Evolutionary conservation across 2,888 invertebrate species (phyloP), one percentile per base, ranked within the genome.

Genomic region (Taenaris catops): DNA sequence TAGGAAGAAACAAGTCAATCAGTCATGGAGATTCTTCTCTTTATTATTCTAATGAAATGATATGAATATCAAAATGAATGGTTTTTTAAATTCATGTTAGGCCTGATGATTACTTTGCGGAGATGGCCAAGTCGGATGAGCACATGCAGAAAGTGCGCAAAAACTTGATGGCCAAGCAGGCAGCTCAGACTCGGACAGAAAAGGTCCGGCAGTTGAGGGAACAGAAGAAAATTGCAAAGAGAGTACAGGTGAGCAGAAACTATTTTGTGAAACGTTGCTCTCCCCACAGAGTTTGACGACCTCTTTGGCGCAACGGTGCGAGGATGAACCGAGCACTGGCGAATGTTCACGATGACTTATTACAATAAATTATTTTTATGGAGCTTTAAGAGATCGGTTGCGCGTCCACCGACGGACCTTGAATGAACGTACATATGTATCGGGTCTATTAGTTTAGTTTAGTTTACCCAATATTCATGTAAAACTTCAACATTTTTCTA

Each of bases 91-190:
- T n/a, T n/a, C n/a, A n/a, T n/a, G n/a, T n/a, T 44, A 88, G 94
- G 28, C 99, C 99, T 0, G 95, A 96, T 35, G 99, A 99, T 74
- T 99, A 97, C 72, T 99, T 98, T 79, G 99, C 99, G 0, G 96
- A 99, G 88, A 99, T 99, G 99, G 97, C 96, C 0, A 99, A 99
- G 73, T 89, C 95, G 6, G 99, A 99, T 78, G 91, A 91, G 16
- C 99, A 99, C 59, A 99, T 99, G 99, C 96, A 97, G 59, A 98
- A 97, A 78, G 93, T 97, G 0, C 89, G 96, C 26, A 90, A 93
- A 60, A 93, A 93, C 58, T 71, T 98, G 12, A 88, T 96, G 83
- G 91, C 94, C 10, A 95, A 96, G 63, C 95, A 98, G 61, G 90
- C 92, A 6, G 92, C 93, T 6, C 93, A 95, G 50, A 95, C 97